A percentile compares a stretch with the other conserved stretches of the same genome.
Evolutionary conservation across 2,797 vertebrate genomes (phyloP).

Genomic region (Decapterus maruadsi): DNA sequence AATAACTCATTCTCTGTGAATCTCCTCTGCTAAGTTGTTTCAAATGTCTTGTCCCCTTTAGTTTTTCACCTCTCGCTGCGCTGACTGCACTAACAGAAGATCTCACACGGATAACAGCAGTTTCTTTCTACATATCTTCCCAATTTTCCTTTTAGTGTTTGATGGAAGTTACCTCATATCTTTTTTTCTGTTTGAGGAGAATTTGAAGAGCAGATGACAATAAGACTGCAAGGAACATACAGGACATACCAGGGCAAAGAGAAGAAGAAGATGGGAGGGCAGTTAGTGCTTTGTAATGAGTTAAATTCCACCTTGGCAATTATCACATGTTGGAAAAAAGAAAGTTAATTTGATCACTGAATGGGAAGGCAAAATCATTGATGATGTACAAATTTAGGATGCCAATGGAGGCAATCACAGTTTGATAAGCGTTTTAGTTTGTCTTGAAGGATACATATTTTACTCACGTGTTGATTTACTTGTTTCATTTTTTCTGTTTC

Average conservation of each 20-base stretch:
- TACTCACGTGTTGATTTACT: neutral
- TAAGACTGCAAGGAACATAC: no score
- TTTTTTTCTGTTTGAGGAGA: no score
- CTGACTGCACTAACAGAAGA: no score
- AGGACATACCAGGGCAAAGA: neutral
- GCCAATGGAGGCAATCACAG: neutral
- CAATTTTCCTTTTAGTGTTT: neutral
- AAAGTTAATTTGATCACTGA: neutral
- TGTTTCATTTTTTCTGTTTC: neutral
- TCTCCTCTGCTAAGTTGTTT: no score
- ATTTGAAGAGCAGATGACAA: neutral
- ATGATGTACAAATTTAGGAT: neutral
- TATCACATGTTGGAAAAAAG: neutral
- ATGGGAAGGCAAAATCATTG: neutral
- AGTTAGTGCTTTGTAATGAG: no score
- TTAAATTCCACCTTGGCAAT: neutral
- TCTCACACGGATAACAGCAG: no score
- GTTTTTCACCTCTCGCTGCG: no score
- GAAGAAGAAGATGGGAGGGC: neutral
- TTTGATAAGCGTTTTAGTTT: neutral
- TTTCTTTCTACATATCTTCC: no score
- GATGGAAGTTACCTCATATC: neutral
- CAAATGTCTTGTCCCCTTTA: no score
- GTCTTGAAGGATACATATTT: neutral
- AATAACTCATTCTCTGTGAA: no score